phyloP scores from a whole-genome alignment of 1,140 invertebrate genomes.

The Liolophura sinensis region DNA sequence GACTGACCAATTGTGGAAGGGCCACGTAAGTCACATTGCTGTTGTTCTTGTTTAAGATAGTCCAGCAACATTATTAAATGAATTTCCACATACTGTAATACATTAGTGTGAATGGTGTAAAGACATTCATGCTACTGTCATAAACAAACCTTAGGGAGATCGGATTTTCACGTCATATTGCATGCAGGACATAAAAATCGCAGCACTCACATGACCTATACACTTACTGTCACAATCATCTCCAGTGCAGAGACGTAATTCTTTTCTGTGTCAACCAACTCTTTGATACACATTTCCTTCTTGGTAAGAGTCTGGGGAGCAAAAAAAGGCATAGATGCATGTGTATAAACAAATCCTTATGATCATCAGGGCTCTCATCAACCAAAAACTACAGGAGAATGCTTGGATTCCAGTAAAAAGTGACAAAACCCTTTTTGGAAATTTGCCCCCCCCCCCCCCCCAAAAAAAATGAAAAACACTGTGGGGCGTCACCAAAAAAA shows the following conservation, averaged over 20 bases:
- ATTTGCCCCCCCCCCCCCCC: too few relatives aligned
- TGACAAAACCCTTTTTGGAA: too few relatives aligned
- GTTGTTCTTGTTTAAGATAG: neutral
- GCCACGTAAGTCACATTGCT: neutral
- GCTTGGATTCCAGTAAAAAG: too few relatives aligned
- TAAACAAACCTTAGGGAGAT: neutral
- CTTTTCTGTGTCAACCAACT: conserved; percentile 93
- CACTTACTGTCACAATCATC: conserved; percentile 68
- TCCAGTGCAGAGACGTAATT: conserved; percentile 94
- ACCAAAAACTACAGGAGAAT: too few relatives aligned
- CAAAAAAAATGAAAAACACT: too few relatives aligned
- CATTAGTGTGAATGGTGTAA: neutral
- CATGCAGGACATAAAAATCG: neutral
- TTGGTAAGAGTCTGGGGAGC: conserved; percentile 61
- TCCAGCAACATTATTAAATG: neutral
- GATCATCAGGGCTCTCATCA: too few relatives aligned
- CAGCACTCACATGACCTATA: neutral
- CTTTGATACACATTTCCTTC: conserved; percentile 92
- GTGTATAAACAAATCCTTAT: too few relatives aligned
- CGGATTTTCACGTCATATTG: neutral
- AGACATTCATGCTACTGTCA: neutral
- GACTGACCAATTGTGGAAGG: too few relatives aligned
- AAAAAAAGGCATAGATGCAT: neutral
- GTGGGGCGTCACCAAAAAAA: too few relatives aligned
- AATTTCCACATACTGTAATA: neutral